Evolutionary conservation across 1,140 invertebrate species (phyloP).

Genomic region (Microplitis demolitor): DNA sequence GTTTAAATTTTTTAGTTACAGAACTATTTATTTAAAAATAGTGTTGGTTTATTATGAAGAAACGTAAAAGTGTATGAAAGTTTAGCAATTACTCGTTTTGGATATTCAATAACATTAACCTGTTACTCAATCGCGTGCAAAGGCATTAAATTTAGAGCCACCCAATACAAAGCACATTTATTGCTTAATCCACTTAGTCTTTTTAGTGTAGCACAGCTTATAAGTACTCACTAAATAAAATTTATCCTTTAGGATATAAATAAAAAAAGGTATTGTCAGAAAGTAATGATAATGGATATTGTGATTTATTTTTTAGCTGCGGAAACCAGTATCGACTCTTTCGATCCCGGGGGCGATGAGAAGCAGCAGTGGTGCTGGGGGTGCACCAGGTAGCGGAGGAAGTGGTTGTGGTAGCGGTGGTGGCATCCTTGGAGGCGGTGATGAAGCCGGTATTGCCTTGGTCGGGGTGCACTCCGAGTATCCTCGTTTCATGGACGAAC

Average conservation of each 20-base stretch:
- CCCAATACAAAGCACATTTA: too few relatives aligned
- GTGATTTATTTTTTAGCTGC: conserved; percentile 73
- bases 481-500: conserved; percentile 68
- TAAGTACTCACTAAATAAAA: too few relatives aligned
- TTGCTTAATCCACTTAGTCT: too few relatives aligned
- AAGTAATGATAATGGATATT: background rate
- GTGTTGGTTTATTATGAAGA: too few relatives aligned
- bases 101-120: too few relatives aligned
- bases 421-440: conserved; percentile 55
- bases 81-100: too few relatives aligned
- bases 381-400: conserved; percentile 62
- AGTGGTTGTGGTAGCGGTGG: conserved; percentile 52
- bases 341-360: conserved; percentile 93
- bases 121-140: too few relatives aligned
- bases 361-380: conserved; percentile 70
- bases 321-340: conserved; percentile 94
- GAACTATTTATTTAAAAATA: too few relatives aligned
- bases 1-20: too few relatives aligned
- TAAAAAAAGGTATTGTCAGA: background rate
- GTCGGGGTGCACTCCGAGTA: conserved; percentile 86
- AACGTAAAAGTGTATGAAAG: too few relatives aligned
- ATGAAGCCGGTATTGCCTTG: conserved; percentile 80
- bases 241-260: background rate
- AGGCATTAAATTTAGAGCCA: too few relatives aligned
- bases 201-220: too few relatives aligned